These are phyloP conservation scores for Lasioglossum malachurum DNA, from an alignment of 2,888 invertebrate species.

Conservation along the genomic window DNA sequence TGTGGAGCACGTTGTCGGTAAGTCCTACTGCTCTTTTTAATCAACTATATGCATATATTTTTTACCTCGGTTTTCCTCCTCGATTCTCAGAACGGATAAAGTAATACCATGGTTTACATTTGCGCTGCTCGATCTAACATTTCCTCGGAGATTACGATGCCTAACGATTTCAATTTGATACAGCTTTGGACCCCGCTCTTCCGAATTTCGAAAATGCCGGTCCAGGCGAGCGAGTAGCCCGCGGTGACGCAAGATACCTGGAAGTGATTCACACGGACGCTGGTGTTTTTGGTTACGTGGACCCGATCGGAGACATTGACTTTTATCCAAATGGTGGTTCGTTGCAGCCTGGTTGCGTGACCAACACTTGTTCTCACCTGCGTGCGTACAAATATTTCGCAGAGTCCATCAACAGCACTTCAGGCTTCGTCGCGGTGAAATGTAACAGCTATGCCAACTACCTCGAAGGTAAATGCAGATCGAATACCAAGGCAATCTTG, in stretches of 20 bases:
- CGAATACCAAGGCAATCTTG: background rate
- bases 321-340: slow-evolving; percentile 1
- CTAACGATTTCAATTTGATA: too few relatives aligned
- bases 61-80: background rate
- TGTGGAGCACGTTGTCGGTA: background rate
- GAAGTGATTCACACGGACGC: background rate
- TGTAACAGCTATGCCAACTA: background rate
- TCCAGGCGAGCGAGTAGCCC: background rate
- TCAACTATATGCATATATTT: background rate
- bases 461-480: background rate
- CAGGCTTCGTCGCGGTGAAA: background rate
- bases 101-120: background rate
- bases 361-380: background rate
- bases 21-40: background rate
- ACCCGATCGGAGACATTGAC: background rate
- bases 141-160: too few relatives aligned
- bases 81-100: background rate
- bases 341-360: background rate
- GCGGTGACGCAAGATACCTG: background rate
- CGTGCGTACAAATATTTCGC: background rate
- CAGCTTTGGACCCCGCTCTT: slow-evolving; percentile 4
- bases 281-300: background rate
- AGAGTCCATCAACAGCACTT: background rate
- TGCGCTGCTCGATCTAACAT: too few relatives aligned
- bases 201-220: background rate